phyloP scores from a whole-genome alignment of 2,888 invertebrate species.

The Amphipoea lucens region DNA sequence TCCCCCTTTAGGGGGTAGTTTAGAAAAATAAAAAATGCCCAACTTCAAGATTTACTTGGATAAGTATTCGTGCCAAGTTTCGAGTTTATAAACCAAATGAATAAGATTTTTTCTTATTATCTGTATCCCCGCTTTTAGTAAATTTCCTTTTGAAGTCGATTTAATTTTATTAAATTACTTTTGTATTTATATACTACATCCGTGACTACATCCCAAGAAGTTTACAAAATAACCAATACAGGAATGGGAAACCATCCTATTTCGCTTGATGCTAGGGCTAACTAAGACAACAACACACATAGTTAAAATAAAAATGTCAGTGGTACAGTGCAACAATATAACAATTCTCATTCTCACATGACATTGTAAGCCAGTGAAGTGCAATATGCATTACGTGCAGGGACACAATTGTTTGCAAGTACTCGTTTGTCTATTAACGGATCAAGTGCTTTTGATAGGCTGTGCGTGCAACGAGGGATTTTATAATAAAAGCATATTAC shows the following conservation, averaged over 20 bases:
- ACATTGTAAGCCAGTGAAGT: constrained; percentile 16
- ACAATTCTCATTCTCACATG: neutral
- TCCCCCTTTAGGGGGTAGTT: too few relatives aligned
- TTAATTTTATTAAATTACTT: too few relatives aligned
- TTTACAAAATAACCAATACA: neutral
- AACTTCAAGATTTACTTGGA: too few relatives aligned
- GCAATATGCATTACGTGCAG: constrained; percentile 48
- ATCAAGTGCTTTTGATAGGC: constrained; percentile 39
- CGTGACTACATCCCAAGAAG: neutral
- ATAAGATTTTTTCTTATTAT: too few relatives aligned
- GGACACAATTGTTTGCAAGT: constrained; percentile 38
- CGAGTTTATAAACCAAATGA: too few relatives aligned
- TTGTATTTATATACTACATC: too few relatives aligned
- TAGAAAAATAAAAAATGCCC: too few relatives aligned
- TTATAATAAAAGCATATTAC: constrained; percentile 43
- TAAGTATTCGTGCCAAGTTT: too few relatives aligned
- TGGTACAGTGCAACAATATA: constrained; percentile 15
- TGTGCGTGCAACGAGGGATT: constrained; percentile 33
- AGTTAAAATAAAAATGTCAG: constrained; percentile 2
- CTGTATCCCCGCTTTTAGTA: too few relatives aligned
- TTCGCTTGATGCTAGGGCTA: neutral
- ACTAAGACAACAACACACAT: too few relatives aligned
- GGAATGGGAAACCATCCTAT: neutral
- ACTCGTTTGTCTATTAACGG: constrained; percentile 48
- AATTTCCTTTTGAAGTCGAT: too few relatives aligned